Percentiles rank a stretch among this genome's conserved stretches.
phyloP scores from a whole-genome alignment of 2,797 vertebrate genomes.

The Distichodus sexfasciatus region DNA sequence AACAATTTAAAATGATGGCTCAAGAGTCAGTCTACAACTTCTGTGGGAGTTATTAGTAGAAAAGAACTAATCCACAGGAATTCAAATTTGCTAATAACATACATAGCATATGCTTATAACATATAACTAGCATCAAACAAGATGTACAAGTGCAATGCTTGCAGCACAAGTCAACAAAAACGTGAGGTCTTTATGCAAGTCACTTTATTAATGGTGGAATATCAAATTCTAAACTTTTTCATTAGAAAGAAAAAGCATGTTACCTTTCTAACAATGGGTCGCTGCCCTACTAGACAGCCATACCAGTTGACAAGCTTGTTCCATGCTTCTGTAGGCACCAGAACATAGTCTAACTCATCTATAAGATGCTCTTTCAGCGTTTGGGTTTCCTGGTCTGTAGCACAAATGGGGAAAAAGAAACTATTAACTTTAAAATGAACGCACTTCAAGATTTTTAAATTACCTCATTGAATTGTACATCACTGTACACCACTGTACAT shows the following conservation, averaged over 20 bases:
- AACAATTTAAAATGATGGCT: slow-evolving; percentile 1
- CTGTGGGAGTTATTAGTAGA: neutral
- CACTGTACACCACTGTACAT: too few relatives aligned
- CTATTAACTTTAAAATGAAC: neutral
- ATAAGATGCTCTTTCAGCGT: slow-evolving; percentile 92
- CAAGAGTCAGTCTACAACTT: too few relatives aligned
- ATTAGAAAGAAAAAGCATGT: slow-evolving; percentile 13
- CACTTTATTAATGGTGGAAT: too few relatives aligned
- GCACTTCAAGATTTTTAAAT: too few relatives aligned
- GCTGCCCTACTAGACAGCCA: slow-evolving; percentile 85
- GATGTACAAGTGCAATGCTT: too few relatives aligned
- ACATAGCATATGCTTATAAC: too few relatives aligned
- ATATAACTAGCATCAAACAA: too few relatives aligned
- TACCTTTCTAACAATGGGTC: slow-evolving; percentile 92
- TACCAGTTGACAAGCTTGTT: slow-evolving; percentile 91
- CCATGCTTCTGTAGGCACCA: slow-evolving; percentile 93
- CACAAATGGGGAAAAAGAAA: slow-evolving; percentile 23
- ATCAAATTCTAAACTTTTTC: neutral
- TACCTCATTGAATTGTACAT: too few relatives aligned
- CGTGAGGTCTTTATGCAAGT: too few relatives aligned
- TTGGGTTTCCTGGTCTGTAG: slow-evolving; percentile 85
- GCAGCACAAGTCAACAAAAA: too few relatives aligned
- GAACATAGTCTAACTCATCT: slow-evolving; percentile 92
- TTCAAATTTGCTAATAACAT: too few relatives aligned
- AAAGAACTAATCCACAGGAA: too few relatives aligned